These are phyloP conservation scores for Polydrusus cervinus DNA, from an alignment of 2,888 invertebrate species.

Conservation along the genomic window DNA sequence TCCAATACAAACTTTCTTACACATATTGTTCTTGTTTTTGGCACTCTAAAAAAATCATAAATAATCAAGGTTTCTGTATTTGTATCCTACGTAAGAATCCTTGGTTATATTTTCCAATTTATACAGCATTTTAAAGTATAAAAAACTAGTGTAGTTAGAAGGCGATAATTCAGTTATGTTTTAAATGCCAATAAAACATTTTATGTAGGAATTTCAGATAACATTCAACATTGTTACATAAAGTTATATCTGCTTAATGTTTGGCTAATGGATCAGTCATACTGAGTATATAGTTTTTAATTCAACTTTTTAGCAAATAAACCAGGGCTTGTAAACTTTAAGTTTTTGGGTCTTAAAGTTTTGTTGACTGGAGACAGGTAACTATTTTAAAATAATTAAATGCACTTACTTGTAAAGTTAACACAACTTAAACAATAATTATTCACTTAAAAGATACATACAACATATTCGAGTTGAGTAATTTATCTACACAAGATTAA, in stretches of 20 bases:
- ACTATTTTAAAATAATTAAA: neutral
- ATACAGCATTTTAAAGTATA: no score
- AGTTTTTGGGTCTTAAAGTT: no score
- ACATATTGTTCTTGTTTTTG: slow-evolving; percentile 3
- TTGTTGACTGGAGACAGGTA: no score
- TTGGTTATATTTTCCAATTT: no score
- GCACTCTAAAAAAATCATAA: slow-evolving; percentile 2
- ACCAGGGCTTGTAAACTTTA: no score
- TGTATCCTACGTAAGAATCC: neutral
- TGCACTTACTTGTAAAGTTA: neutral
- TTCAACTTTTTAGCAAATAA: no score
- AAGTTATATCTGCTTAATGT: no score
- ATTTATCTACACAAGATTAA: neutral
- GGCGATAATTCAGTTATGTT: neutral
- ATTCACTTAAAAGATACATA: neutral
- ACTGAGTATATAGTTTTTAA: no score
- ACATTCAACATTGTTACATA: no score
- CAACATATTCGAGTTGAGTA: neutral
- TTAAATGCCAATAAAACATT: no score
- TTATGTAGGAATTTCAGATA: neutral
- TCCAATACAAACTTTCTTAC: slow-evolving; percentile 5
- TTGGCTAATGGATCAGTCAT: no score
- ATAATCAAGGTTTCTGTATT: neutral
- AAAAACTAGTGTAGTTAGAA: neutral
- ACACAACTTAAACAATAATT: neutral